Evolutionary conservation across 2,888 invertebrate genomes (phyloP).

Genomic region (Ormyrus pomaceus): DNA sequence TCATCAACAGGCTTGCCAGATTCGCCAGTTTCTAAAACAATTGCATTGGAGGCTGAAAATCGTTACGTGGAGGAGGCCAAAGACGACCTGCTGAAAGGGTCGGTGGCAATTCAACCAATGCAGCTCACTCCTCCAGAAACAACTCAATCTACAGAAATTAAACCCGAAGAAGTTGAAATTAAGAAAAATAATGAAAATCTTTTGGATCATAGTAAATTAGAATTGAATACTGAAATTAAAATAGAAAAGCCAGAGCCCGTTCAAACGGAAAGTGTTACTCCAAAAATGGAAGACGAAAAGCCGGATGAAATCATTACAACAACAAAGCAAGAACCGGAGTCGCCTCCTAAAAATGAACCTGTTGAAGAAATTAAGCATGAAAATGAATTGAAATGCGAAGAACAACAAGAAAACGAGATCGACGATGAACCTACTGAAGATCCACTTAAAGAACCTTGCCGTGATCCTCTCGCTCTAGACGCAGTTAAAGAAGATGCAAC

Average conservation of each 20-base stretch:
- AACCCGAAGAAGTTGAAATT: constrained; percentile 59
- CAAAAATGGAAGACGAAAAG: constrained; percentile 54
- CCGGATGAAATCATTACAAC: background rate
- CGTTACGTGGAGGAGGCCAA: constrained; percentile 5
- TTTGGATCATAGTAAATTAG: constrained; percentile 30
- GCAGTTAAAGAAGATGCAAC: constrained; percentile 75
- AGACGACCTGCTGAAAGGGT: constrained; percentile 9
- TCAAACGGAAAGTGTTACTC: constrained; percentile 19
- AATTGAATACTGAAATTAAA: constrained; percentile 57
- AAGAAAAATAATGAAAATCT: constrained; percentile 59
- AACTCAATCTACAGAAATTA: constrained; percentile 56
- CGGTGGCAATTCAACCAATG: constrained; percentile 25
- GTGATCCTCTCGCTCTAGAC: constrained; percentile 68
- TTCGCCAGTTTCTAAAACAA: no score
- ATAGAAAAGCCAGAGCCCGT: constrained; percentile 57
- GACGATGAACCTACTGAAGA: constrained; percentile 67
- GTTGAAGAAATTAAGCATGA: constrained; percentile 57
- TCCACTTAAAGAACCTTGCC: constrained; percentile 64
- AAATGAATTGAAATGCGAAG: constrained; percentile 62
- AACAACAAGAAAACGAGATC: constrained; percentile 60
- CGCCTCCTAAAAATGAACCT: constrained; percentile 31
- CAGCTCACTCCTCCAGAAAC: constrained; percentile 40
- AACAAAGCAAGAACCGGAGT: constrained; percentile 37
- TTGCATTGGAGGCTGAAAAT: background rate
- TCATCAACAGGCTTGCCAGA: constrained; percentile 24